Conservation (phyloP, 2,888 invertebrate genomes). For the Heliconius sara region DNA sequence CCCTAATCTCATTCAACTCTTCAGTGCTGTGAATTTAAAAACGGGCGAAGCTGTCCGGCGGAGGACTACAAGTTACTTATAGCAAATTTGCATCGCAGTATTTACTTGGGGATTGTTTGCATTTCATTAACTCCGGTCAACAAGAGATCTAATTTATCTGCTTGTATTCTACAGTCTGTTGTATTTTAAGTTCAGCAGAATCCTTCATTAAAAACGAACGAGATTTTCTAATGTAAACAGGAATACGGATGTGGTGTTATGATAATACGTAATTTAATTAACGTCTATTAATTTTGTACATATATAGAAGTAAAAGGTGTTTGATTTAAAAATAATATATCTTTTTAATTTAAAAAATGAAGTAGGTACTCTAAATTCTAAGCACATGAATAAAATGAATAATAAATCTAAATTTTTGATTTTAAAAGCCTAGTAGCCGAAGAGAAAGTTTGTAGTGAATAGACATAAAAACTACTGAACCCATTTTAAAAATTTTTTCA, state of each 20-base stretch:
- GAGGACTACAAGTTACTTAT: slow-evolving; percentile 53
- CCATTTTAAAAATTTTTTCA: too few relatives aligned
- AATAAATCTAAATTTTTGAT: too few relatives aligned
- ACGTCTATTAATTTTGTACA: neutral
- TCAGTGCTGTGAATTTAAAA: slow-evolving; percentile 40
- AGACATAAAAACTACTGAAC: too few relatives aligned
- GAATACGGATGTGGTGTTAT: slow-evolving; percentile 22
- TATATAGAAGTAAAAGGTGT: neutral
- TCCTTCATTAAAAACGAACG: slow-evolving; percentile 42
- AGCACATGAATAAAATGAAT: neutral
- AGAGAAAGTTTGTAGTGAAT: too few relatives aligned
- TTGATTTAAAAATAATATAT: neutral
- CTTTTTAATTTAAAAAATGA: neutral
- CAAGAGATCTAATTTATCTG: slow-evolving; percentile 71
- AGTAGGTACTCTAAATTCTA: neutral
- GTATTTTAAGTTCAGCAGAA: slow-evolving; percentile 54
- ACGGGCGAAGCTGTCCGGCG: slow-evolving; percentile 45
- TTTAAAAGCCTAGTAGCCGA: too few relatives aligned
- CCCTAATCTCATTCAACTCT: slow-evolving; percentile 31
- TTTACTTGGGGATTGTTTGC: slow-evolving; percentile 69
- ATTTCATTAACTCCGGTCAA: slow-evolving; percentile 76
- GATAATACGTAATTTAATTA: slow-evolving; percentile 2
- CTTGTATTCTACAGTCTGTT: slow-evolving; percentile 58
- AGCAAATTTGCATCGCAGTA: slow-evolving; percentile 62
- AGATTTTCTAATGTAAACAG: slow-evolving; percentile 32